A percentile compares a stretch with the other conserved stretches of the same genome.
Conservation (phyloP, 2,797 vertebrate species). For the Halcyon badia region DNA sequence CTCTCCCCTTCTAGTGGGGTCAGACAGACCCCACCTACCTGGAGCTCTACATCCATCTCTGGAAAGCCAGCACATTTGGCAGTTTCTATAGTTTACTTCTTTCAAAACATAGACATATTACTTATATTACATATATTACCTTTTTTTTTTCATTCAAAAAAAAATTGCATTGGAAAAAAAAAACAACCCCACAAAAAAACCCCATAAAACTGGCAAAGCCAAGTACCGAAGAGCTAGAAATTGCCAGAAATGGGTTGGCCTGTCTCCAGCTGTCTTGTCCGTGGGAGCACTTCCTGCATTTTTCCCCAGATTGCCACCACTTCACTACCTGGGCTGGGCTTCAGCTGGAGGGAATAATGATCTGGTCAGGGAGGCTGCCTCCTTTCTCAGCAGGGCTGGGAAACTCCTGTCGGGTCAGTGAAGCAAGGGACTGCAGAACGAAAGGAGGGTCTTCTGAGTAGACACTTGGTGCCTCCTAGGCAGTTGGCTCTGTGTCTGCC, state of each 20-base stretch:
- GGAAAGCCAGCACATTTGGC: not conserved
- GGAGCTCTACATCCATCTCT: not conserved
- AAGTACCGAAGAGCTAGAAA: not conserved
- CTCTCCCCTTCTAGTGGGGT: not conserved
- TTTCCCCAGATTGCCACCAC: not conserved
- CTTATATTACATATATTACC: too few relatives aligned
- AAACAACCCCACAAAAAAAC: not conserved
- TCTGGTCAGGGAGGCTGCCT: not conserved
- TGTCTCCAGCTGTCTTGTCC: not conserved
- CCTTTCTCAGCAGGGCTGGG: not conserved
- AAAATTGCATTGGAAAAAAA: not conserved
- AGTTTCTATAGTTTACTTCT: not conserved
- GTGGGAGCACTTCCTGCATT: not conserved
- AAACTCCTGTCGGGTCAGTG: not conserved
- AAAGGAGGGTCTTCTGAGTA: not conserved
- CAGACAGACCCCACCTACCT: not conserved
- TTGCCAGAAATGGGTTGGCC: not conserved
- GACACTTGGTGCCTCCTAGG: not conserved
- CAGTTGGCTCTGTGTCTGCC: not conserved
- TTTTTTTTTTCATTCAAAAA: too few relatives aligned
- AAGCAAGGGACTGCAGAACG: not conserved
- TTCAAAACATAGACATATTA: not conserved
- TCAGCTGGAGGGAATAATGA: accelerated
- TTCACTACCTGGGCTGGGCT: not conserved
- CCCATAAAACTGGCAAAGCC: not conserved